Base-by-base conservation (phyloP, 2,888 invertebrate species). In the Ethmia dodecea region DNA sequence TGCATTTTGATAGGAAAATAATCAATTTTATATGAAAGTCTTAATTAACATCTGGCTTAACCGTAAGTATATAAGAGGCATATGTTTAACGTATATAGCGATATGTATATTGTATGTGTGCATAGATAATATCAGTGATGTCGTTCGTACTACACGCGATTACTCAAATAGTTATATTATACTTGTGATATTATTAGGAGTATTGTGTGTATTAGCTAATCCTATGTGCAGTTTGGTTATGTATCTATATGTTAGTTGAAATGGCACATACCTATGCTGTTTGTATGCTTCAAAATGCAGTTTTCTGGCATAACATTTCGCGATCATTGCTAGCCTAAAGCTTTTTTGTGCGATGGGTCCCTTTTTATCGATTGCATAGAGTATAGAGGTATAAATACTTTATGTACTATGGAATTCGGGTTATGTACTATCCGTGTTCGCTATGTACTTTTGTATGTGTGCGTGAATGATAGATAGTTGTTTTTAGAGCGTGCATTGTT, bases 221-320 rank as follows among this genome's bases (percentile, higher is more conserved):
- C 13, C 5, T 48, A 43, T 52, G 46, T 40, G 44, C 47, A 58
- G 54, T 60, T 63, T 61, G 59, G 59, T 60, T 69, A 62, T 60
- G 58, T 60, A 56, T 70, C 61, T 65, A 57, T 63, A 65, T 64
- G 54, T 55, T 57, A 67, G 63, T n/a, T n/a, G n/a, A n/a, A n/a
- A n/a, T 60, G 60, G 56, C 57, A 47, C 53, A 55, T 61, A 62
- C 64, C 65, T 66, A 11, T 12, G 60, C 59, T 57, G 62, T 55
- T 51, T 52, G 46, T 51, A 58, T 60, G 45, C 61, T 55, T 56
- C 56, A 42, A 55, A 54, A 58, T 59, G 61, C 60, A 60, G 46
- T 47, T 59, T 60, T 13, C 22, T 22, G 13, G 13, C 10, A 13
- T 10, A 16, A 53, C 46, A 49, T 57, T 50, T 59, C 38, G 50